These are phyloP conservation scores for Aspidiotus rigidus DNA, from an alignment of 2,888 invertebrate genomes.

Conservation along the genomic window DNA sequence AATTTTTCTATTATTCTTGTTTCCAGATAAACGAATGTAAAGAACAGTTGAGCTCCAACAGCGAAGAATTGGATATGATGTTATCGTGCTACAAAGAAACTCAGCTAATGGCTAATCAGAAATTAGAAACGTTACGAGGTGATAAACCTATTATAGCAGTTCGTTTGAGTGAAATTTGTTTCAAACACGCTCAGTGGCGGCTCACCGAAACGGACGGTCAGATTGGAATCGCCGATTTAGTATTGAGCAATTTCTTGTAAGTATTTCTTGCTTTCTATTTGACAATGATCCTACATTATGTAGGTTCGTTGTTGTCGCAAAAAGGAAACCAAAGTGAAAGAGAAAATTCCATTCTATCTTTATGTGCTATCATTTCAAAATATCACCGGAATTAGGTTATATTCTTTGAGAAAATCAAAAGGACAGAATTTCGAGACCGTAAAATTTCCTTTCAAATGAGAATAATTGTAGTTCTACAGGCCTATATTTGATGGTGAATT, in stretches of 20 bases:
- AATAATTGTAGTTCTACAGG: too few species aligned
- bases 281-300: not conserved
- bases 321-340: too few species aligned
- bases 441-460: too few species aligned
- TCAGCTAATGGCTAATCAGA: slow-evolving; percentile 50
- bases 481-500: too few species aligned
- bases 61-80: slow-evolving; percentile 92
- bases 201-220: slow-evolving; percentile 97
- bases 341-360: too few species aligned
- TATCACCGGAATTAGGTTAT: too few species aligned
- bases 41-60: slow-evolving; percentile 72
- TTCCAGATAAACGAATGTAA: slow-evolving; percentile 74
- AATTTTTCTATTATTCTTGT: not conserved
- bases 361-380: too few species aligned
- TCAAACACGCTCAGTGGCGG: slow-evolving; percentile 96
- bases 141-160: slow-evolving; percentile 65
- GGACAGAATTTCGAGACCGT: too few species aligned
- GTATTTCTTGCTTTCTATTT: slow-evolving; percentile 39
- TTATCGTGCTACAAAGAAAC: slow-evolving; percentile 83
- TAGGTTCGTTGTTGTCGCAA: too few species aligned
- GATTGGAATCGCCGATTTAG: slow-evolving; percentile 90
- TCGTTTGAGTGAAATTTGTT: slow-evolving; percentile 87
- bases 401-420: too few species aligned
- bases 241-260: slow-evolving; percentile 88
- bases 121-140: slow-evolving; percentile 55